Evolutionary conservation across 2,113 vertebrate genomes (phyloP), one percentile per base, ranked within the genome.

Genomic region (Xiphophorus couchianus): DNA sequence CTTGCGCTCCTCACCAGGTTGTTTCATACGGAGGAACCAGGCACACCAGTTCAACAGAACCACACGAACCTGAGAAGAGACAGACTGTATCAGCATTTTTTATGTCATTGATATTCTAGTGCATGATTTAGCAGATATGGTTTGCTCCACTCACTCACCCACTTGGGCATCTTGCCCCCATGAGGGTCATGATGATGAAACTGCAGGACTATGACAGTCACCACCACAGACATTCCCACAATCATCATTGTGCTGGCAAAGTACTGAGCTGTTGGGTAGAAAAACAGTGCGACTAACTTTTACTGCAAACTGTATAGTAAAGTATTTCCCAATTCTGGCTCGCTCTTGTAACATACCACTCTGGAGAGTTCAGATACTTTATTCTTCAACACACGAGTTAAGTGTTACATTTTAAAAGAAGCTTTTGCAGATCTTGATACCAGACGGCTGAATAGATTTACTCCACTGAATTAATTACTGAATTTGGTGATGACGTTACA

Each of bases 21-120:
- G 94, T 71, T 97, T 97, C 98, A 99, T 99, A 51, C 98, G 95
- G 69, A 99, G 96, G 82, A 99, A 99, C 97, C 97, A 99, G 1
- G 97, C 97, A 6, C 97, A 98, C 98, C 98, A 99, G 83, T 99
- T 98, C 81, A 99, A 92, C 10, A 99, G 94, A 82, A 99, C 92
- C 69, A 97, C 92, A 51, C 97, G 95, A 15, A 96, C 97, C 98
- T 99, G 88, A n/a, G 60, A 48, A 37, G 11, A 73, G 6, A 88
- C 19, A 61, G 33, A 27, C 7, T 3, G 1, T 69, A 3, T 9
- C 5, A 37, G 71, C 29, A 75, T 5, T n/a, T 15, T 14, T 51
- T 9, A 62, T 61, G 2, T 27, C 29, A 27, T 3, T 12, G 29
- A 29, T 33, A 17, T 3, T 15, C 30, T 27, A 10, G 60, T 25